phyloP scores from a whole-genome alignment of 2,888 invertebrate species.

The Halictus quadricinctus region DNA sequence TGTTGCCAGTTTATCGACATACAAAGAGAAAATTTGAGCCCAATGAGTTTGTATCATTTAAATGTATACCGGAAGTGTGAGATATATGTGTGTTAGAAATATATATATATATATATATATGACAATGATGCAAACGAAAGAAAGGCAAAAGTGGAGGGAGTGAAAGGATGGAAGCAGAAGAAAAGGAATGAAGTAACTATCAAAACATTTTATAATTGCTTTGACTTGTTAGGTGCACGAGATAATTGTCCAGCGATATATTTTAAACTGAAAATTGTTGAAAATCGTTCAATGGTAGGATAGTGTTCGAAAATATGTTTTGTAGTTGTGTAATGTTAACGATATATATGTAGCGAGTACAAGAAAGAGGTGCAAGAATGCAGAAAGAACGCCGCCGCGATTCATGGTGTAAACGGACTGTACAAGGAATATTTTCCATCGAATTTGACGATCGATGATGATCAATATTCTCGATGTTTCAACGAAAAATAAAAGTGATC shows the following conservation, averaged over 20 bases:
- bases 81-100: slow-evolving; percentile 2
- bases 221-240: neutral
- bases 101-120: neutral
- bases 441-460: slow-evolving; percentile 32
- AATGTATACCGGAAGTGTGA: slow-evolving; percentile 43
- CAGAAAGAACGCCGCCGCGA: slow-evolving; percentile 52
- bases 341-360: slow-evolving; percentile 13
- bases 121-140: slow-evolving; percentile 44
- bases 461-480: slow-evolving; percentile 1
- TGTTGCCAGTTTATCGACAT: neutral
- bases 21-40: neutral
- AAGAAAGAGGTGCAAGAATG: slow-evolving; percentile 32
- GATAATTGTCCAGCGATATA: neutral
- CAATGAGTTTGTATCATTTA: slow-evolving; percentile 14
- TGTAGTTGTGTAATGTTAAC: slow-evolving; percentile 23
- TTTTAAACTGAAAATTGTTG: neutral
- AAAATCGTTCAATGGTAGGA: neutral
- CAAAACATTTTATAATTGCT: slow-evolving; percentile 45
- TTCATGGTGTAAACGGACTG: slow-evolving; percentile 32
- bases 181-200: slow-evolving; percentile 35
- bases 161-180: slow-evolving; percentile 44
- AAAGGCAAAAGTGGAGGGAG: slow-evolving; percentile 48
- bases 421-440: slow-evolving; percentile 18
- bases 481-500: neutral
- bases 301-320: neutral